These are phyloP conservation scores for Myotis daubentonii DNA, from an alignment of 2,797 vertebrate species.

Conservation along the genomic window DNA sequence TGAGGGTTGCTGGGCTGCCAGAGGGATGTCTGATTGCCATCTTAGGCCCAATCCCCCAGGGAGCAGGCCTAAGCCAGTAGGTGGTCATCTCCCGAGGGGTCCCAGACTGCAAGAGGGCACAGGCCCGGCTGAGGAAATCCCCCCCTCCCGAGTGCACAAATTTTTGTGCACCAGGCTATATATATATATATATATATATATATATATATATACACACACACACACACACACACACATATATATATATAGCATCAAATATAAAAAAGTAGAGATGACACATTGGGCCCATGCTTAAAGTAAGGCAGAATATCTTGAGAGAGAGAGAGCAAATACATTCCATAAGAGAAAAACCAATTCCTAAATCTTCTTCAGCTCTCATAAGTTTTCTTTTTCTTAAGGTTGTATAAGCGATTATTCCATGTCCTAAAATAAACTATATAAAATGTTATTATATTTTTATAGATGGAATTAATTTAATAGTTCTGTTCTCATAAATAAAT, in stretches of 20 bases:
- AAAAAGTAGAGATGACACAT: neutral
- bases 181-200: neutral
- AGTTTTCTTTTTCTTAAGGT: neutral
- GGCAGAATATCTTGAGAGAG: neutral
- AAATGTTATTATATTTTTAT: neutral
- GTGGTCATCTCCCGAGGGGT: too few relatives aligned
- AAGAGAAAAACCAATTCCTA: neutral
- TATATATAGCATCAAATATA: neutral
- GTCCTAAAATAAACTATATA: neutral
- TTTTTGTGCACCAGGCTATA: neutral
- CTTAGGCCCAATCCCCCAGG: too few relatives aligned
- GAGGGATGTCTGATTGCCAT: too few relatives aligned
- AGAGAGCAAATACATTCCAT: neutral
- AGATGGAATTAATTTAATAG: neutral
- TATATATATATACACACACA: too few relatives aligned
- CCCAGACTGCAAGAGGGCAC: too few relatives aligned
- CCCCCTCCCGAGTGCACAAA: too few relatives aligned
- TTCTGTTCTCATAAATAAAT: neutral
- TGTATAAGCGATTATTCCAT: neutral
- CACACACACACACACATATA: too few relatives aligned
- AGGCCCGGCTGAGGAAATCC: too few relatives aligned
- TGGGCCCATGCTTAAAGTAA: neutral
- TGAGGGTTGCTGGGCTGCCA: too few relatives aligned
- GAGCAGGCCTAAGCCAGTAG: too few relatives aligned
- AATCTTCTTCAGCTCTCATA: neutral